Conservation (phyloP, 2,113 vertebrate species). For the Hoplias malabaricus region DNA sequence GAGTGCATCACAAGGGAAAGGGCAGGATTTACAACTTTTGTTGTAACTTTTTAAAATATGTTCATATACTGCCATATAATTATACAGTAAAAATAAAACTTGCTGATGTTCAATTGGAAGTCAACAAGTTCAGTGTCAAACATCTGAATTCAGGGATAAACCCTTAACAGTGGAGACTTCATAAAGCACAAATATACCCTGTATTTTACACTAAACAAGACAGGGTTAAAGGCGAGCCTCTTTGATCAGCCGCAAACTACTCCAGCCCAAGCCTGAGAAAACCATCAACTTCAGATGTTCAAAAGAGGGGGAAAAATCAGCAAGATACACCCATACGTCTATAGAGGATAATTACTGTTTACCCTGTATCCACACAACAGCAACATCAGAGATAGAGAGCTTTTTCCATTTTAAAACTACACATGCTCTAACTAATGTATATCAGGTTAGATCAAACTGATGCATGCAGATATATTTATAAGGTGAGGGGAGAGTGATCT, state of each 20-base stretch:
- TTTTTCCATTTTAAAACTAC: neutral
- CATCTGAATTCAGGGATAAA: neutral
- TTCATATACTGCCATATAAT: neutral
- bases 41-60: too few relatives aligned
- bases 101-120: neutral
- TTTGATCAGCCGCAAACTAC: conserved; percentile 34
- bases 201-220: conserved; percentile 38
- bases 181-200: conserved; percentile 29
- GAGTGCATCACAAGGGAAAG: neutral
- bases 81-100: neutral
- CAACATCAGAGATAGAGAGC: neutral
- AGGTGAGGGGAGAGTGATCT: neutral
- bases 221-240: conserved; percentile 22
- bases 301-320: conserved; percentile 12
- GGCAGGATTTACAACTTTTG: too few relatives aligned
- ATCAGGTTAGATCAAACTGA: neutral
- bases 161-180: neutral
- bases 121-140: neutral
- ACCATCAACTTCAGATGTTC: conserved; percentile 32
- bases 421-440: neutral
- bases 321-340: conserved; percentile 26
- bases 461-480: neutral
- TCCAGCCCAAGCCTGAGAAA: conserved; percentile 31
- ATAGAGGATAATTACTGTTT: conserved; percentile 36
- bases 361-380: conserved; percentile 25